Base-by-base conservation (phyloP, 1,140 invertebrate species). In the Papilio xuthus region DNA sequence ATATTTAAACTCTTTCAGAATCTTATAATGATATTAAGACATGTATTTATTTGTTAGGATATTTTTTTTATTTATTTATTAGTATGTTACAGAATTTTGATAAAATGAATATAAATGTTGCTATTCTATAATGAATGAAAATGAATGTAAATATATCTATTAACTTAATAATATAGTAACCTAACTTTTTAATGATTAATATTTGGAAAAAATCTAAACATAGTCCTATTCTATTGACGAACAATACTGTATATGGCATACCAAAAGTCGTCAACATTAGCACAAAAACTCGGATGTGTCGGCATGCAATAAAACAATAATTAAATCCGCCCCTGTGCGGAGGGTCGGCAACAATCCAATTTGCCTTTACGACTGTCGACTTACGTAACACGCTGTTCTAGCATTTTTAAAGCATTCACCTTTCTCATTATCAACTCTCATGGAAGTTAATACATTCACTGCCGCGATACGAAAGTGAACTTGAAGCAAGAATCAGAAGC, bases 251-350 rank as follows among this genome's bases (percentile, higher is more conserved):
- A 15, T 23, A 23, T 28, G 71, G 47, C 28, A 73, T 73, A 37
- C 12, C 42, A 73, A 44, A 69, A 79, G 69, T 79, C 79, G 83
- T 85, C 85, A 83, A 73, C 84, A 84, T 88, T 83, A 85, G 72
- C 81, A 83, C 78, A 80, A 75, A 79, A 13, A 82, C 78, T 82
- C 81, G 12, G 41, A 73, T 73, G 28, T 28, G 80, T 81, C 73
- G 71, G 84, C 82, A 85, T 81, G 85, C 81, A 87, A 89, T 89
- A 89, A 89, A 89, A 89, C 83, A 87, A 86, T 88, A 89, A 89
- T 89, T 89, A 89, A 89, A 88, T 83, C 82, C 84, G 71, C 82
- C 83, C 83, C 63, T 10, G 44, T 78, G 50, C 37, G 37, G 71
- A 78, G 86, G 83, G 83, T 81, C 77, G 78, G 77, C 82, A 85